Base-by-base conservation (phyloP, 2,888 invertebrate genomes). In the Crematogaster levior region DNA sequence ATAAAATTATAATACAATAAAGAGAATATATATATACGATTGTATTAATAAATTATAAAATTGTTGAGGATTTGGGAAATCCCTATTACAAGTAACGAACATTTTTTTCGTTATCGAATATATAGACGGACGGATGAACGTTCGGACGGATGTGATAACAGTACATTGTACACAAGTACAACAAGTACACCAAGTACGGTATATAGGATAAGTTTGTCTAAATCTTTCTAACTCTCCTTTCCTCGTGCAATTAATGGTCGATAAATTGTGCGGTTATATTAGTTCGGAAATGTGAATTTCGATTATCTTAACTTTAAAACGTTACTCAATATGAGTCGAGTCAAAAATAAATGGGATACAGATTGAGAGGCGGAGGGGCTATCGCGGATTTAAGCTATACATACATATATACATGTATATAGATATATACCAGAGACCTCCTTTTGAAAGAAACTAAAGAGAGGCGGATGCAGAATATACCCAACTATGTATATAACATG, bases 401-500 rank as follows among this genome's bases (percentile, higher is more conserved):
- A 66, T 65, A 77, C n/a, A 30, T 66, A 66, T 58, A 56, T 74
- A 75, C 48, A 81, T 75, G 18, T 51, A 24, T 75, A 65, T 56
- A 77, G 43, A 24, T 79, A 63, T 75, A 79, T 75, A 79, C 70
- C 77, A 40, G 12, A 79, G 34, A 75, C 43, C 34, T 66, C 43
- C 24, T 34, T 70, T 79, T 34, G 34, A 79, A 79, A 70, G 43
- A 79, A 79, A 79, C 56, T 58, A 79, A 79, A 70, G 77, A 66
- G 37, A 77, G 68, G 77, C 70, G 68, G 56, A 77, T 77, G 77
- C 68, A 66, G 68, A 77, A 34, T 68, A 70, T 70, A 70, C 34
- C 56, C 70, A 70, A 86, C 89, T 91, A 92, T 90, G 88, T 89
- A 81, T 91, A 89, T 85, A 86, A 84, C 84, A 88, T 84, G 82